Base-by-base conservation (phyloP, 2,888 invertebrate species). In the Hirtodrosophila trivittata region DNA sequence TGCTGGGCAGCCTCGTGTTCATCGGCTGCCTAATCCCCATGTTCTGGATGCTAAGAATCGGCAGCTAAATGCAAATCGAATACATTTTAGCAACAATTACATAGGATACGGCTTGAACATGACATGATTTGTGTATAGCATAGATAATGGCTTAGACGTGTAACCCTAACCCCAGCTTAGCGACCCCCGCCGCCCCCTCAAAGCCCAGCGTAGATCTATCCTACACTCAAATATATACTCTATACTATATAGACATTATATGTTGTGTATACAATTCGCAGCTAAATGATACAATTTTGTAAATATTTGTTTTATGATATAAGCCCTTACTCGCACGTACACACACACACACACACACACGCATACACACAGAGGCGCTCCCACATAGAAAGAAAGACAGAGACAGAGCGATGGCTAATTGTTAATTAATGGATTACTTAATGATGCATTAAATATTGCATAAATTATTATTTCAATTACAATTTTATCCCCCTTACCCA, bases 401-500 rank as follows among this genome's bases (percentile, higher is more conserved):
- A 57, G 6, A 50, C 25, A 52, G 9, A 28, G 28, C 28, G 5
- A 16, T 47, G 63, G 71, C 73, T 77, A 71, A 84, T 72, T 85
- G 75, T 75, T 82, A 77, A 77, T 69, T 72, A 81, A 84, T 86
- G 78, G 71, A 75, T 84, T 86, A 77, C 72, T 77, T 69, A 81
- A 77, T 81, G 75, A 85, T 67, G 75, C 81, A 68, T 74, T 77
- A 76, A 83, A 73, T 71, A 76, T 66, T 70, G 73, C 64, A 83
- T 78, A 76, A 77, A 65, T 68, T 66, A 77, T 81, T 62, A 46
- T 72, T 81, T 77, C 64, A 64, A 65, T 67, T 75, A 66, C 75
- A 80, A 64, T 80, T 71, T 46, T 21, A 21, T 9, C 9, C 30
- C 9, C 8, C 30, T 3, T 6, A 30, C 30, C 1, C 30, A 50